Evolutionary conservation across 2,888 invertebrate species (phyloP).

Genomic region (Drosophila falleni): DNA sequence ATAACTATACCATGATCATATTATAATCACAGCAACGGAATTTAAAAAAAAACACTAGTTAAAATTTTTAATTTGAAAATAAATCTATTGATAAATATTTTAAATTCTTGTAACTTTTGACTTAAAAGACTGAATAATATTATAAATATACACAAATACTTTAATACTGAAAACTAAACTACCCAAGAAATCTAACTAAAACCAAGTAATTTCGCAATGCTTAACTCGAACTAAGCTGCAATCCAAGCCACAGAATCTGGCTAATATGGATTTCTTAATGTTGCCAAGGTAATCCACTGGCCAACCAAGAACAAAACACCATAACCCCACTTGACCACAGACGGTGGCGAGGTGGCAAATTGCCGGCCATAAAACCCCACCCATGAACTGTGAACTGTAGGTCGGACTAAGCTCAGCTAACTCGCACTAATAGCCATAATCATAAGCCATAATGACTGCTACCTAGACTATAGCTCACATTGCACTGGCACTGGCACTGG

Average conservation of each 20-base stretch:
- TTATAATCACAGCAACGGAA: too few species aligned
- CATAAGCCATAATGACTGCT: constrained; percentile 77
- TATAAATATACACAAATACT: too few species aligned
- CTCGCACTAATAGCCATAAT: constrained; percentile 77
- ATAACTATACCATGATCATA: neutral
- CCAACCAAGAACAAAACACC: constrained; percentile 10
- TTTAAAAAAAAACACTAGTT: too few species aligned
- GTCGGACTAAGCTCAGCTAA: constrained; percentile 52
- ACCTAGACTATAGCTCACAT: constrained; percentile 55
- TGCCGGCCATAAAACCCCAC: constrained; percentile 50
- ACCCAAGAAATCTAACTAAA: neutral
- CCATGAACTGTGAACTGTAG: constrained; percentile 36
- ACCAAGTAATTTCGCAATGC: constrained; percentile 16
- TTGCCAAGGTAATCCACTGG: constrained; percentile 39
- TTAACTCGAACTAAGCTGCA: constrained; percentile 21
- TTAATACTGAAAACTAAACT: neutral
- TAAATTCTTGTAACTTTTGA: too few species aligned
- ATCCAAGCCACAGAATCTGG: constrained; percentile 25
- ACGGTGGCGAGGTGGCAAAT: constrained; percentile 46
- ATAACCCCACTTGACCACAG: constrained; percentile 56
- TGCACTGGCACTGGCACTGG: constrained; percentile 26
- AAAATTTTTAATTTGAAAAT: too few species aligned
- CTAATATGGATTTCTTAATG: constrained; percentile 53
- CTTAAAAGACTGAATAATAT: neutral
- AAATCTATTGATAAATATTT: too few species aligned